Conservation (phyloP, 2,888 invertebrate species). For the Pseudococcus jackbeardsleyi region DNA sequence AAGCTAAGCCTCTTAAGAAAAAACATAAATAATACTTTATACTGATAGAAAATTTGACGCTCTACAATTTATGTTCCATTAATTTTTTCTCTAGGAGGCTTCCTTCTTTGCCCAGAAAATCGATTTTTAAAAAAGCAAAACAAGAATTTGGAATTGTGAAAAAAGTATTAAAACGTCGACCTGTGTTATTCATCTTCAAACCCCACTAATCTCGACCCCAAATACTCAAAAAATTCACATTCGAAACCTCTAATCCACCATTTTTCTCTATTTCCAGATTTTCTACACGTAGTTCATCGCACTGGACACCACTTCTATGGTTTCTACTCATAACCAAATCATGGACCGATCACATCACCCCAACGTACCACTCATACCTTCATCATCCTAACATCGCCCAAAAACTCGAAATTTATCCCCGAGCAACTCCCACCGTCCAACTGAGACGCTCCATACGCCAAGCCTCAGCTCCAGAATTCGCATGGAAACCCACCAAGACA, state of each 20-base stretch:
- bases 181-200: too few species aligned
- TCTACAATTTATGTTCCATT: too few species aligned
- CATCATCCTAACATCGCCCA: neutral
- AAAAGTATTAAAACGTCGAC: too few species aligned
- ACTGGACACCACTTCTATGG: neutral
- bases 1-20: too few species aligned
- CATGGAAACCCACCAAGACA: conserved; percentile 54
- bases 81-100: too few species aligned
- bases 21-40: too few species aligned
- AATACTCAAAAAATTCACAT: neutral
- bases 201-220: too few species aligned
- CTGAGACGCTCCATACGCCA: neutral
- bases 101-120: too few species aligned
- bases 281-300: neutral
- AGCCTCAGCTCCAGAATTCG: neutral
- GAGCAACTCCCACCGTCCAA: neutral
- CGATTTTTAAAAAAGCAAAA: too few species aligned
- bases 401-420: neutral
- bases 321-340: neutral
- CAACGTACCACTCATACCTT: neutral
- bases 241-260: neutral
- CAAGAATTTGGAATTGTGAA: too few species aligned
- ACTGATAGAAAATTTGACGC: too few species aligned
- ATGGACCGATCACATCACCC: neutral
- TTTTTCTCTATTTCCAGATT: neutral